A percentile compares a stretch with the other conserved stretches of the same genome.
phyloP scores from a whole-genome alignment of 2,113 vertebrate genomes.

The Macroglossus sobrinus region DNA sequence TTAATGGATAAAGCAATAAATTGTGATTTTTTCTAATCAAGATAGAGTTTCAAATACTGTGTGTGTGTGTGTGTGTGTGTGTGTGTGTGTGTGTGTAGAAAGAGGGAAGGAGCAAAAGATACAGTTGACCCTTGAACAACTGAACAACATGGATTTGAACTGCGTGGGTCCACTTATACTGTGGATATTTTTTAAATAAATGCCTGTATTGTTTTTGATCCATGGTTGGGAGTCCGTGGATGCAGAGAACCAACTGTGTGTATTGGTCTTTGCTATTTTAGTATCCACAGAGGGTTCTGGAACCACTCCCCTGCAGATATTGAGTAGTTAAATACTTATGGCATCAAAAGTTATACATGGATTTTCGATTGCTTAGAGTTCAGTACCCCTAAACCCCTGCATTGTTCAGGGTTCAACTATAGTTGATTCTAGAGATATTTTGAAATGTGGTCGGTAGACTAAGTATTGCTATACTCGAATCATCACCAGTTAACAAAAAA shows the following conservation, averaged over 20 bases:
- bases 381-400: not conserved
- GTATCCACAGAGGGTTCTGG: not conserved
- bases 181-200: not conserved
- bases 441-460: conserved; percentile 27
- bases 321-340: not conserved
- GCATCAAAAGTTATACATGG: not conserved
- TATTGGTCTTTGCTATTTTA: not conserved
- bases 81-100: not conserved
- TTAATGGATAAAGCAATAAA: conserved; percentile 24
- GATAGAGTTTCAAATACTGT: not conserved
- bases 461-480: not conserved
- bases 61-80: not conserved
- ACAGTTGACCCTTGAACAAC: not conserved
- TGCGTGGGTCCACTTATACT: not conserved
- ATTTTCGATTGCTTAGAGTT: not conserved
- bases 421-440: not conserved
- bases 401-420: not conserved
- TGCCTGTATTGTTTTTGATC: not conserved
- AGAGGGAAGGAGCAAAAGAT: not conserved
- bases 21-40: not conserved
- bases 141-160: not conserved
- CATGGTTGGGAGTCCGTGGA: not conserved
- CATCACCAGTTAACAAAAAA: not conserved
- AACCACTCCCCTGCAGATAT: no score
- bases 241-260: not conserved